phyloP scores from a whole-genome alignment of 2,113 vertebrate genomes.

The Ploceus nigricollis region DNA sequence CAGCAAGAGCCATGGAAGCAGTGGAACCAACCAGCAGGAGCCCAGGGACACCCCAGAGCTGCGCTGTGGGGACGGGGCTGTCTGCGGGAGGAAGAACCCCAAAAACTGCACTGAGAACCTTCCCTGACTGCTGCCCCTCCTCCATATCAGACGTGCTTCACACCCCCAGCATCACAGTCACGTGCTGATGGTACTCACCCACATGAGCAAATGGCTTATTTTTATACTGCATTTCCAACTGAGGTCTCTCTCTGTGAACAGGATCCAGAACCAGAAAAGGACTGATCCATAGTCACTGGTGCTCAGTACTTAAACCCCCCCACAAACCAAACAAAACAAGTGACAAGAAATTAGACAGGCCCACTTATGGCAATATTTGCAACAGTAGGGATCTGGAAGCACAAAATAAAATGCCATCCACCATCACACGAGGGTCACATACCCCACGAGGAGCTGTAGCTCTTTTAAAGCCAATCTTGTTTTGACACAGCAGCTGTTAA shows the following conservation, averaged over 20 bases:
- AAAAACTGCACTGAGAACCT: conserved; percentile 22
- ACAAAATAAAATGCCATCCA: background rate
- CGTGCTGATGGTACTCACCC: conserved; percentile 32
- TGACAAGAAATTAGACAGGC: background rate
- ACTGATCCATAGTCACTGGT: conserved; percentile 62
- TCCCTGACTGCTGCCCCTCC: background rate
- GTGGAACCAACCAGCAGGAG: background rate
- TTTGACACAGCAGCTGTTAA: background rate
- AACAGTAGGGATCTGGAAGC: conserved; percentile 26
- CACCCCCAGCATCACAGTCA: background rate
- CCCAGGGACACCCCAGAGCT: background rate
- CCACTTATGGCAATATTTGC: background rate
- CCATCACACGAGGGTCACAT: background rate
- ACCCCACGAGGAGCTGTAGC: background rate
- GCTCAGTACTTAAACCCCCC: conserved; percentile 39
- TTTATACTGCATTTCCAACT: conserved; percentile 72
- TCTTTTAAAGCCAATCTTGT: background rate
- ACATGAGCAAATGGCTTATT: conserved; percentile 73
- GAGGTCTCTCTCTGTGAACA: conserved; percentile 38
- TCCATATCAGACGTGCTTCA: background rate
- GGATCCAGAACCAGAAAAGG: conserved; percentile 29
- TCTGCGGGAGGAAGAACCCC: background rate
- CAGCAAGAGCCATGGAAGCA: background rate
- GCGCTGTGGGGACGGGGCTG: background rate
- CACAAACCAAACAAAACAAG: background rate